Evolutionary conservation across 2,113 vertebrate genomes (phyloP), one percentile per base, ranked within the genome.

Genomic region (Corythoichthys haematopterus): DNA sequence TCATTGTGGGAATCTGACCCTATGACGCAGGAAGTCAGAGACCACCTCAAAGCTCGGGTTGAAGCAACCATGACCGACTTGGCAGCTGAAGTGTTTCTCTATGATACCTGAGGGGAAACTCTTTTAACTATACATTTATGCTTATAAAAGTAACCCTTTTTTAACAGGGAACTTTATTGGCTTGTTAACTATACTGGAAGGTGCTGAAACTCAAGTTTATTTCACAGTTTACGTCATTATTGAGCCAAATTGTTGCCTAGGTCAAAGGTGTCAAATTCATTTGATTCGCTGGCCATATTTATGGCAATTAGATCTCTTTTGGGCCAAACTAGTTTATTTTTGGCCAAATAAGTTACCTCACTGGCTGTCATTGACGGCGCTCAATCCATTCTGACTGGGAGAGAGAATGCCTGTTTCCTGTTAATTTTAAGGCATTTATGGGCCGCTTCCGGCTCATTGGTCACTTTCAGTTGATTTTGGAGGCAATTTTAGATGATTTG

Each of bases 51-150:
- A 5, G 79, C 13, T 0, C 50, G 64, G 68, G 80, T 56, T 84
- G 70, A 81, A 86, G 76, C 77, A 83, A 88, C 84, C 79, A 83
- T 9, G 15, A 80, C 65, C 53, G 70, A 71, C 64, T 64, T 53
- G 3, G 4, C 60, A 72, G 52, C 69, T 40, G 35, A 20, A 75
- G 76, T 61, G 66, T 71, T 90, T 88, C 85, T 73, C 79, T 82
- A 85, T 53, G 36, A 65, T 8, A 76, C 78, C 69, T 65, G 8
- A 38, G 68, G 80, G 76, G 80, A 68, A 64, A 38, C n/a, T 50
- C 76, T 78, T 84, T 86, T 67, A 78, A 75, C 68, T 85, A 75
- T 51, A 72, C 33, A 28, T 65, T 68, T 76, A 63, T 56, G 64
- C 69, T 72, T 80, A 70, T 65, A 65, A 76, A 68, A 76, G 78